These are phyloP conservation scores for Dione juno DNA, from an alignment of 2,888 invertebrate genomes.

Conservation along the genomic window DNA sequence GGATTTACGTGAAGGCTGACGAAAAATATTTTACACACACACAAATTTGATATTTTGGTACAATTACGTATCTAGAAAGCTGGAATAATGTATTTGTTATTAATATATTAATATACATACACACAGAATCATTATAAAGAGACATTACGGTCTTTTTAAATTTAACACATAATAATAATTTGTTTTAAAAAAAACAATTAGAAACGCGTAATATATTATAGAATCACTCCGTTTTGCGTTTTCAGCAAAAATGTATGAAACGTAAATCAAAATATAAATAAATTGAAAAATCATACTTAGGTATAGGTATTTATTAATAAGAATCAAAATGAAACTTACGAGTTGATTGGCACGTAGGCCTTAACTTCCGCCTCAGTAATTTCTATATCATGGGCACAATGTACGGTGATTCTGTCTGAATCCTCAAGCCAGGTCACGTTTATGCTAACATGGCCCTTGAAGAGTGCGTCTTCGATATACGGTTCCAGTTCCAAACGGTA, in stretches of 20 bases:
- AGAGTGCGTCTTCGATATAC: slow-evolving; percentile 85
- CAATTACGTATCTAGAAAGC: neutral
- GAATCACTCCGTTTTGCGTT: too few relatives aligned
- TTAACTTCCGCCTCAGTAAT: slow-evolving; percentile 81
- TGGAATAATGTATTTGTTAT: too few relatives aligned
- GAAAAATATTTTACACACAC: neutral
- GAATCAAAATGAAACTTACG: slow-evolving; percentile 55
- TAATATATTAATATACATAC: too few relatives aligned
- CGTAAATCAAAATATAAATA: too few relatives aligned
- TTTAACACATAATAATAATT: too few relatives aligned
- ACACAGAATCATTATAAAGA: too few relatives aligned
- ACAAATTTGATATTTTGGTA: slow-evolving; percentile 9
- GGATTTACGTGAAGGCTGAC: neutral
- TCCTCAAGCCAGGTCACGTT: slow-evolving; percentile 86
- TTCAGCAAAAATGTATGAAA: too few relatives aligned
- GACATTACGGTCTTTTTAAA: too few relatives aligned
- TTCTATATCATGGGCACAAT: slow-evolving; percentile 86
- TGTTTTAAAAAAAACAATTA: too few relatives aligned
- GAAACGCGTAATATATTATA: too few relatives aligned
- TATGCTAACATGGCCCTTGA: slow-evolving; percentile 87
- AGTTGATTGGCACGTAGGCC: slow-evolving; percentile 55
- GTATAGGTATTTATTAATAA: neutral
- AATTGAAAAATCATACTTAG: neutral
- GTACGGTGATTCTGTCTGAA: slow-evolving; percentile 85
- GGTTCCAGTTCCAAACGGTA: slow-evolving; percentile 88